These are phyloP conservation scores for Balearica regulorum DNA, from an alignment of 2,797 vertebrate species.

Conservation along the genomic window DNA sequence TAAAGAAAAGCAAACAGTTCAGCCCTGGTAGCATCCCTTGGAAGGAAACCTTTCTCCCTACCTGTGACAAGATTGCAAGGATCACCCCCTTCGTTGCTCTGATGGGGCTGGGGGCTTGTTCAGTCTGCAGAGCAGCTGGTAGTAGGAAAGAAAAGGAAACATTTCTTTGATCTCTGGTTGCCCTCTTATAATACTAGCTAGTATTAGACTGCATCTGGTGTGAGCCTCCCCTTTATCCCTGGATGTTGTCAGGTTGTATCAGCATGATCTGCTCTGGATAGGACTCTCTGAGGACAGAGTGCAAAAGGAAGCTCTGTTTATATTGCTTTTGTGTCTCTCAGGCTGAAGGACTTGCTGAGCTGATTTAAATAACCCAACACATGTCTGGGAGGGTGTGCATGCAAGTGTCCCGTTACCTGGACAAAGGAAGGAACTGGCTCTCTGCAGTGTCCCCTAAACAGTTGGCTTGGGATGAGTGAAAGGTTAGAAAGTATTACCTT, in stretches of 20 bases:
- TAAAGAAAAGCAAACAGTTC: not conserved
- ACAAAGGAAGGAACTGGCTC: not conserved
- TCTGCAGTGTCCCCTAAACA: rapidly evolving
- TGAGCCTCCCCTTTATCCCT: constrained; percentile 60
- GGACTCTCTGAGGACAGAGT: constrained; percentile 59
- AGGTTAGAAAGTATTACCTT: not conserved
- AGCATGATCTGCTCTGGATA: constrained; percentile 60
- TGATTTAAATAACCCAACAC: constrained; percentile 16
- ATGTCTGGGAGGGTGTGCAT: not conserved
- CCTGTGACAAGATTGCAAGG: not conserved
- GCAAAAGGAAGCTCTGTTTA: constrained; percentile 31
- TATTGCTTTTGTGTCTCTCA: constrained; percentile 2
- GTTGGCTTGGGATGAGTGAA: not conserved
- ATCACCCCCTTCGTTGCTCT: rapidly evolving
- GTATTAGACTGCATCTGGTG: constrained; percentile 28
- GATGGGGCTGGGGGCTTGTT: not conserved
- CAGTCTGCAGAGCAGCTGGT: not conserved
- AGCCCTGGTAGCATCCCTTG: not conserved
- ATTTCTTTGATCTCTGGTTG: constrained; percentile 46
- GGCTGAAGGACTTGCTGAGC: constrained; percentile 14
- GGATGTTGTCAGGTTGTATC: constrained; percentile 66
- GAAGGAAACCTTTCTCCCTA: not conserved
- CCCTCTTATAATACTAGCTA: constrained; percentile 24
- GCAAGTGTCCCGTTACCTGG: not conserved
- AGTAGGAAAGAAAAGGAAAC: not conserved